Base-by-base conservation (phyloP, 2,113 vertebrate species). In the Oriolus oriolus region DNA sequence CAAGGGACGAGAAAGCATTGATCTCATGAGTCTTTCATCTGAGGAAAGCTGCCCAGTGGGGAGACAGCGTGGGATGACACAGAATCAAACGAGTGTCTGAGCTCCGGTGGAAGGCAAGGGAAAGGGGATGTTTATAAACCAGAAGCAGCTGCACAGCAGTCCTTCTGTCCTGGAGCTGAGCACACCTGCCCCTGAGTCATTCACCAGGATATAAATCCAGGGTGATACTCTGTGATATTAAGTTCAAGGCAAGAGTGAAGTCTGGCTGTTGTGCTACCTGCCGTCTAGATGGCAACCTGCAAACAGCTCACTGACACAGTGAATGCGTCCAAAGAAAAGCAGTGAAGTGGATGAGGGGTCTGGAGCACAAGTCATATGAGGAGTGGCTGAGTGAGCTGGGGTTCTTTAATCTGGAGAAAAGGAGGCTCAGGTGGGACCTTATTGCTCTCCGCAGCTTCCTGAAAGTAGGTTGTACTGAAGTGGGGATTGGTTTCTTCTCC, bases 61-160 rank as follows among this genome's bases (percentile, higher is more conserved):
- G 64, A 91, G 47, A 87, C 3, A 3, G 21, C 23, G 7, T 6
- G 27, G 45, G 57, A 68, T 6, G 23, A 85, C 52, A 61, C 18
- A 53, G 78, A 85, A 90, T 69, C 54, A 95, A 90, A 76, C 1
- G 42, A 79, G n/a, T 41, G 28, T 39, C 53, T 85, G 68, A 60
- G 27, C 49, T 66, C 16, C 0, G 0, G 26, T 11, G 0, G 2
- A 83, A 91, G 71, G 33, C 47, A 78, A 57, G 42, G 78, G 27
- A 73, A 96, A 81, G 23, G 45, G 81, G 44, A 83, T 96, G 71
- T 96, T 97, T 95, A 93, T 69, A 59, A 85, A 83, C 19, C 59
- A 45, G 64, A 39, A 87, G n/a, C 91, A 93, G 66, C 75, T 92
- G 74, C 41, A 41, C 23, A 65, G 53, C 3, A 21, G 37, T 49